Evolutionary conservation across 2,888 invertebrate genomes (phyloP), one percentile per base, ranked within the genome.

Genomic region (Eumacrocentrus americanus): DNA sequence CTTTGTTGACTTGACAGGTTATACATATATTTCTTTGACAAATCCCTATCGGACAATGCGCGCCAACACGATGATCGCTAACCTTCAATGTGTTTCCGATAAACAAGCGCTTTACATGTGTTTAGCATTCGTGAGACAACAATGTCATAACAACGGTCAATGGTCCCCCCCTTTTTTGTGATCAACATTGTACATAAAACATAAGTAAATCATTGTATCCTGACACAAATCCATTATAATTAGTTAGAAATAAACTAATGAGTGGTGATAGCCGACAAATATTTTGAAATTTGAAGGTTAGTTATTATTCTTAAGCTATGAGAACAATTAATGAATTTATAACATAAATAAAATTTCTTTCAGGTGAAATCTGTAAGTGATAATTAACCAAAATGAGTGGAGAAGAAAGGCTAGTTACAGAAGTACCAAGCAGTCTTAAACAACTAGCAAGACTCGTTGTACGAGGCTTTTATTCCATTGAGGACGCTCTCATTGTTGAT

Each of bases 401-500:
- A 2, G 92, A 92, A 78, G 90, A 90, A 75, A 85, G 89, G 64
- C 84, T 92, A 66, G 90, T 94, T 18, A 93, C 93, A 2, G 96
- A 97, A 83, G 93, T 98, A 37, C 98, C 98, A 14, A 94, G 93
- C 80, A 92, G 92, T 74, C 85, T 98, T 63, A 96, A 96, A 80
- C 92, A 96, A 81, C 83, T 98, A 60, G 95, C 95, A 16, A 87
- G 97, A 56, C 85, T 95, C 25, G 94, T 97, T 16, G 94, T 94
- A 0, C 83, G 97, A 71, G 97, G 95, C 1, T 98, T 98, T 82
- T 98, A 97, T 79, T 89, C 90, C 0, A 91, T 93, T 68, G 97
- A 98, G 82, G 96, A 98, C 85, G 90, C 94, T 0, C 86, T 98
- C 22, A 93, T 98, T 57, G 91, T 98, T 51, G 97, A 98, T 81